Evolutionary conservation across 2,888 invertebrate species (phyloP).

Genomic region (Prenolepis imparis): DNA sequence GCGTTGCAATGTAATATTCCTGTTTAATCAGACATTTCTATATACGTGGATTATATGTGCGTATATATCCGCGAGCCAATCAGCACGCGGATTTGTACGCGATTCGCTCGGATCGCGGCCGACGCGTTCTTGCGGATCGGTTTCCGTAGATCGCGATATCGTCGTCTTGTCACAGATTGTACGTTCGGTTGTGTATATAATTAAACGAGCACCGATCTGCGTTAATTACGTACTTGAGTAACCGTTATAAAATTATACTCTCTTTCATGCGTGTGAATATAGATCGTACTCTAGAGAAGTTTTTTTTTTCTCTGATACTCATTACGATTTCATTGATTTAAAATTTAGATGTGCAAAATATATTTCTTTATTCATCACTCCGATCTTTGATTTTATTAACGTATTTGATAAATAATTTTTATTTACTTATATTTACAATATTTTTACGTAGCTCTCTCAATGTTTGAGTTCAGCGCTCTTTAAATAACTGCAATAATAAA

Average conservation of each 20-base stretch:
- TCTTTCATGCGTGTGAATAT: not conserved
- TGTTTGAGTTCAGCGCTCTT: not conserved
- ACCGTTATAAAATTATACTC: slow-evolving; percentile 18
- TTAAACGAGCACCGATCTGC: slow-evolving; percentile 22
- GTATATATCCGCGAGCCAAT: too few relatives aligned
- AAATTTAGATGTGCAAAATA: not conserved
- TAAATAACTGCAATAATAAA: not conserved
- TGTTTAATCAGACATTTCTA: slow-evolving; percentile 52
- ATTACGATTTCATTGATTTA: not conserved
- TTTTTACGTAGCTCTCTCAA: not conserved
- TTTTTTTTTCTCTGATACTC: not conserved
- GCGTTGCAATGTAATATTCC: slow-evolving; percentile 36
- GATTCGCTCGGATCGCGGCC: slow-evolving; percentile 12
- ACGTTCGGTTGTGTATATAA: slow-evolving; percentile 12
- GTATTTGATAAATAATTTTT: not conserved
- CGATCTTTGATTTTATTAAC: not conserved
- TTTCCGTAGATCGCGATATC: slow-evolving; percentile 25
- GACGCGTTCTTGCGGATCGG: slow-evolving; percentile 20
- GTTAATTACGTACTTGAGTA: slow-evolving; percentile 30
- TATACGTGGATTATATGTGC: slow-evolving; percentile 22
- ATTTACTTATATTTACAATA: not conserved
- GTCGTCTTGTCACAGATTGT: slow-evolving; percentile 3
- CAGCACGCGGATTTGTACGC: not conserved
- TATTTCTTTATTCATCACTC: not conserved
- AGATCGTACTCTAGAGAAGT: not conserved